phyloP scores from a whole-genome alignment of 2,797 vertebrate species.

The Holocentrus rufus region DNA sequence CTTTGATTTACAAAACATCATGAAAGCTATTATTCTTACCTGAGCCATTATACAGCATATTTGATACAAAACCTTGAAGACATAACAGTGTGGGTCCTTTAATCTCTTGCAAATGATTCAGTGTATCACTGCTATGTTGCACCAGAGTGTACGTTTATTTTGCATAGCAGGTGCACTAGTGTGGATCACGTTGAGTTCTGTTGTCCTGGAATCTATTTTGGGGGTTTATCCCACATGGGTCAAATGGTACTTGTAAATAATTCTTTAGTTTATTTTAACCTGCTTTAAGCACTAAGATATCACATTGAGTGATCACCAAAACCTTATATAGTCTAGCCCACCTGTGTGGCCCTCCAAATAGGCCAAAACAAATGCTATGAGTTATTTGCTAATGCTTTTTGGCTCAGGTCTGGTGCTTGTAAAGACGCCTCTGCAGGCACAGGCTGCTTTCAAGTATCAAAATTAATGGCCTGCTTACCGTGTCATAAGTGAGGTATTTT shows the following conservation, averaged over 20 bases:
- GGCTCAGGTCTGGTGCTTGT: not conserved
- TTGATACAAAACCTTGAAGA: not conserved
- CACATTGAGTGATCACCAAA: constrained; percentile 18
- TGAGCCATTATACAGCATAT: not conserved
- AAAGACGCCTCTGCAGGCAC: not conserved
- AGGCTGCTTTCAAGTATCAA: not conserved
- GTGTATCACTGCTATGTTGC: not conserved
- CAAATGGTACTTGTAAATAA: too few species aligned
- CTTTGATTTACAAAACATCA: constrained; percentile 3
- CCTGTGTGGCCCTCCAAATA: not conserved
- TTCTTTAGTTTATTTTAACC: not conserved
- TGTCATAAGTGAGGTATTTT: not conserved
- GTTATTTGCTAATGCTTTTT: not conserved
- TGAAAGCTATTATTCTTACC: not conserved
- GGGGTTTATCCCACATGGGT: too few species aligned
- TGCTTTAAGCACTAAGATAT: not conserved
- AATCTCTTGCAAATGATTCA: constrained; percentile 4
- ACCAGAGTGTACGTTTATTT: constrained; percentile 3
- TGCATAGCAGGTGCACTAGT: not conserved
- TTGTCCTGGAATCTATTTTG: not conserved
- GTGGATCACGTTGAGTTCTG: not conserved
- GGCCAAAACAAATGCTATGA: not conserved
- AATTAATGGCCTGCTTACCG: not conserved
- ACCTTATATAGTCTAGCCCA: not conserved
- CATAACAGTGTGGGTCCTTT: not conserved